Evolutionary conservation across 1,140 invertebrate species (phyloP), one percentile per base, ranked within the genome.

Genomic region (Glomeris maerens): DNA sequence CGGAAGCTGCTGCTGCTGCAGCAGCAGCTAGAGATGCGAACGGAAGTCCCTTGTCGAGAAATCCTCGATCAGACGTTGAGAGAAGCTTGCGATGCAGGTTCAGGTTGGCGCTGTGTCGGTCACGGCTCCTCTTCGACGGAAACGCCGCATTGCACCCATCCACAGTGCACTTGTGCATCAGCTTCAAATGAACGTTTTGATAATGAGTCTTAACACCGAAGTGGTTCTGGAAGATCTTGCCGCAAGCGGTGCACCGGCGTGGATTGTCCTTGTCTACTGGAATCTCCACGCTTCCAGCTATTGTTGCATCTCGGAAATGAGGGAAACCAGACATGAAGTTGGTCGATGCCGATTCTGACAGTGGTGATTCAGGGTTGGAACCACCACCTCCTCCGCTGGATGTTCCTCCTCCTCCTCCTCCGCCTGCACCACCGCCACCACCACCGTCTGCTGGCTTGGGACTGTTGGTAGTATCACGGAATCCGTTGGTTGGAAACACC

Each of bases 71-170:
- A 38, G 79, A 76, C 1, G 84, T 87, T 1, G 83, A 84, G 29
- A 91, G 64, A 25, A 92, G 70, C 65, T 92, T 92, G 49, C 84
- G 74, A 61, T 96, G 92, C 14, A 96, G 72, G 60, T 90, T 94
- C 27, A 87, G 70, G 63, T 97, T 96, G 0, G 87, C 79, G 59
- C 86, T 90, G 65, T 97, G 92, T 2, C 91, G 72, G 62, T 97
- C 91, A 50, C 91, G 77, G 55, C 84, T 91, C 44, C 89, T 70
- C 64, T 91, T 95, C 0, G 90, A 94, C n/a, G 88, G 87, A 63
- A 96, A 97, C 0, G 87, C 82, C 0, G 90, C 90, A 64, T 88
- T 89, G 63, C 92, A 96, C n/a, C 92, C 91, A 53, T 93, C 88
- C 2, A 95, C 83, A 53, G 81, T 90, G 69, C 93, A 97, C 60